phyloP scores from a whole-genome alignment of 2,113 vertebrate species.

The Mohoua ochrocephala region DNA sequence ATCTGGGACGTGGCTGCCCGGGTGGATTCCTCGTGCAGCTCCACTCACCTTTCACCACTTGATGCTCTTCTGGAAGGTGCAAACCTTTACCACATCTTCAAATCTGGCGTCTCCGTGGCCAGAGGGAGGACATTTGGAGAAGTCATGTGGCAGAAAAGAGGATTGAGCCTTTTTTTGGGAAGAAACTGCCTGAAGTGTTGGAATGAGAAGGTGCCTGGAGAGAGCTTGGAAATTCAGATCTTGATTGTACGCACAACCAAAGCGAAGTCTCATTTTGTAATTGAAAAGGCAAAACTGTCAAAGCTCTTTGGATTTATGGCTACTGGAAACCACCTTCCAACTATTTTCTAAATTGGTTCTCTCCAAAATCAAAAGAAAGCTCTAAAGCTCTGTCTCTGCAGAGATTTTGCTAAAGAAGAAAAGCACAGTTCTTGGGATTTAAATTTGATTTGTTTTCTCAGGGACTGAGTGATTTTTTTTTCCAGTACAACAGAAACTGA shows the following conservation, averaged over 20 bases:
- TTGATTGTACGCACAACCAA: not conserved
- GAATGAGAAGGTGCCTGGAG: not conserved
- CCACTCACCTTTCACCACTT: not conserved
- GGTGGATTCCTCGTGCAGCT: not conserved
- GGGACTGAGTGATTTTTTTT: not conserved
- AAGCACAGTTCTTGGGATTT: not conserved
- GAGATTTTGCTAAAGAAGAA: not conserved
- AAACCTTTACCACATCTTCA: not conserved
- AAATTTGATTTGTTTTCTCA: slow-evolving; percentile 1
- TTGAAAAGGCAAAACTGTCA: not conserved
- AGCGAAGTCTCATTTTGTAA: not conserved
- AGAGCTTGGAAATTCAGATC: not conserved
- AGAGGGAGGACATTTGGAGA: not conserved
- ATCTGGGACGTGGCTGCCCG: not conserved
- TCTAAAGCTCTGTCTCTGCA: not conserved
- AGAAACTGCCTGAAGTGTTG: not conserved
- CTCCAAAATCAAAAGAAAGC: not conserved
- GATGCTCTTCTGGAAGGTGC: not conserved
- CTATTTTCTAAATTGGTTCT: slow-evolving; percentile 18
- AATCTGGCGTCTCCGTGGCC: not conserved
- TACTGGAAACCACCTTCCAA: not conserved
- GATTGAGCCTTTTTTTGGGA: not conserved
- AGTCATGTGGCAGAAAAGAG: not conserved
- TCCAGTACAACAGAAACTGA: not conserved
- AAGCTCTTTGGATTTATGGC: not conserved